These are phyloP conservation scores for Eupeodes corollae DNA, from an alignment of 1,140 invertebrate species.

Conservation along the genomic window DNA sequence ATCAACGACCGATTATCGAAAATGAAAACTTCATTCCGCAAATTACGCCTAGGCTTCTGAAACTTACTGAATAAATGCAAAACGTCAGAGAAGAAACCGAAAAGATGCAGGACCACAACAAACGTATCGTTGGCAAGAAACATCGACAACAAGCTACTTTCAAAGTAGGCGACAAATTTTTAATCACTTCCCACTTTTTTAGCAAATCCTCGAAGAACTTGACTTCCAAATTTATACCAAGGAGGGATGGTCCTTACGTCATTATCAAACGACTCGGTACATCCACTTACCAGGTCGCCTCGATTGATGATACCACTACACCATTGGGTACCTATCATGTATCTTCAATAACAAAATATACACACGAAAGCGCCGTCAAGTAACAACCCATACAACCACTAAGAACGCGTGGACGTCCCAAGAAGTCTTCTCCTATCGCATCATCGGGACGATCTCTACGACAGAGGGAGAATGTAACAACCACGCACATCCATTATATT, in stretches of 20 bases:
- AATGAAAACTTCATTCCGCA: conserved; percentile 20
- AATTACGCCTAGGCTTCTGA: conserved; percentile 15
- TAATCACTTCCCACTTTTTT: conserved; percentile 18
- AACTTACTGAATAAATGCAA: conserved; percentile 7
- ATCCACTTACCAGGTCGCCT: conserved; percentile 15
- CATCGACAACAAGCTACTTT: conserved; percentile 10
- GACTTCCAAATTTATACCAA: conserved; percentile 27
- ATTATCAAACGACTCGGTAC: conserved; percentile 13
- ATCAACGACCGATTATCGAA: conserved; percentile 15
- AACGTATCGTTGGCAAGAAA: conserved; percentile 7
- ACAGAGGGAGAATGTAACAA: no score
- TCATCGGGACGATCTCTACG: no score
- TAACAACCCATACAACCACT: no score
- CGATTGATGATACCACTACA: conserved; percentile 3
- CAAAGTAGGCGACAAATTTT: conserved; percentile 16
- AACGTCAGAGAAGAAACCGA: conserved; percentile 6
- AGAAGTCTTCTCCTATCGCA: no score
- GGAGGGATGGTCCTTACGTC: conserved; percentile 29
- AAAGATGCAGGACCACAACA: conserved; percentile 1
- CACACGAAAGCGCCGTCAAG: no score
- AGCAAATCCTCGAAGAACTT: conserved; percentile 17
- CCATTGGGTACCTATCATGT: no score
- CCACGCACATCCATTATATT: no score
- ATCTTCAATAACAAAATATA: no score
- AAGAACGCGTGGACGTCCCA: no score